phyloP scores from a whole-genome alignment of 2,888 invertebrate species.

The Halictus ligatus region DNA sequence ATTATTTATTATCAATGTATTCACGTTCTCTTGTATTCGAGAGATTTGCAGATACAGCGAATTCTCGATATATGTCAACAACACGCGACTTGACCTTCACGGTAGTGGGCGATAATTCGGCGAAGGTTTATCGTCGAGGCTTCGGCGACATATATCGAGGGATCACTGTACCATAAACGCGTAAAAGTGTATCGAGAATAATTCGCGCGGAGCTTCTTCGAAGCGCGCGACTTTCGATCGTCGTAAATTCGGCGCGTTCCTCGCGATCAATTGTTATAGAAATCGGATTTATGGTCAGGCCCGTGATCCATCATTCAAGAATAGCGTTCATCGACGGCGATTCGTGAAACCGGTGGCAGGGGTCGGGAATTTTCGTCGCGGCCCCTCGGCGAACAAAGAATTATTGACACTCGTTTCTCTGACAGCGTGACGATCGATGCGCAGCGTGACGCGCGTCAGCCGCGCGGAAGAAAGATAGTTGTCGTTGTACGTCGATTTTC shows the following conservation, averaged over 20 bases:
- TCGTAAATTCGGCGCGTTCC: not conserved
- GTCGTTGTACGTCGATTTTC: constrained; percentile 43
- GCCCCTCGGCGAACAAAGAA: constrained; percentile 44
- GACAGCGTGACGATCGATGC: constrained; percentile 42
- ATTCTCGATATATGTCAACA: no score
- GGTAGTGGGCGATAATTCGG: no score
- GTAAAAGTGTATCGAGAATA: no score
- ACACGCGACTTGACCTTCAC: no score
- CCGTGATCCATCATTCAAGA: not conserved
- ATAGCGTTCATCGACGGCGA: not conserved
- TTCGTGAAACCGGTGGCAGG: not conserved
- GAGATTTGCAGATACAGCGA: no score
- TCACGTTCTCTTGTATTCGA: no score
- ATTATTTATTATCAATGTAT: no score
- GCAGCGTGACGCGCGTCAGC: constrained; percentile 52
- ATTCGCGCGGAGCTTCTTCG: no score
- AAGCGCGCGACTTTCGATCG: no score
- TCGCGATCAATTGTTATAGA: not conserved
- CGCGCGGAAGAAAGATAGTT: constrained; percentile 45
- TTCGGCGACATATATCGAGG: no score
- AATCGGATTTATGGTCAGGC: not conserved
- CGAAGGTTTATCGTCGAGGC: no score
- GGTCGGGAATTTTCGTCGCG: constrained; percentile 29
- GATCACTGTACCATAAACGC: no score
- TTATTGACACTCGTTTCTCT: constrained; percentile 57